Evolutionary conservation across 2,888 invertebrate species (phyloP).

Genomic region (Hedya salicella): DNA sequence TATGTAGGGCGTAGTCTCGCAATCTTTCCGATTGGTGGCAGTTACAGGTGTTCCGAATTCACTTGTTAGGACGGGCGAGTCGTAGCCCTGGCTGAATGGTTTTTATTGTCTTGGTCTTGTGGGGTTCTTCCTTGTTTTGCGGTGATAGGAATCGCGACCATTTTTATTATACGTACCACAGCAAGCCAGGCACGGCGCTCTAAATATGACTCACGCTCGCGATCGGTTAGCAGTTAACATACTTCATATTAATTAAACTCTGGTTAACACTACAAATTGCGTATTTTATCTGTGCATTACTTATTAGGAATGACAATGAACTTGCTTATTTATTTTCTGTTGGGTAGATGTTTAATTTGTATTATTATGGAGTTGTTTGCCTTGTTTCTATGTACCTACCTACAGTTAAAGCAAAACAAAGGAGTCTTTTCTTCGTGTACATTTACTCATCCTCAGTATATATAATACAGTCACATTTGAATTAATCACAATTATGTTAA

Average conservation of each 20-base stretch:
- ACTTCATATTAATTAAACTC: conserved; percentile 14
- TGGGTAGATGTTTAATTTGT: not conserved
- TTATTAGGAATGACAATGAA: not conserved
- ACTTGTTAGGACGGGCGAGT: conserved; percentile 19
- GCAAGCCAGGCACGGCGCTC: not conserved
- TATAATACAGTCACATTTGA: no score
- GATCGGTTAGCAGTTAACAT: conserved; percentile 15
- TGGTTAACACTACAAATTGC: not conserved
- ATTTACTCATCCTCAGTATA: no score
- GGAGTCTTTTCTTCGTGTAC: not conserved
- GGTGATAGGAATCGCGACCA: conserved; percentile 22
- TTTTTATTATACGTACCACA: conserved; percentile 22
- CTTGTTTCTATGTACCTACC: not conserved
- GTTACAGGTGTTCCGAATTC: conserved; percentile 30
- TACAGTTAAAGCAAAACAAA: not conserved
- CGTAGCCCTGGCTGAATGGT: not conserved
- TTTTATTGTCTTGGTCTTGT: conserved; percentile 5
- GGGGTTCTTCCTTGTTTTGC: conserved; percentile 13
- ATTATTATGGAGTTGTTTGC: not conserved
- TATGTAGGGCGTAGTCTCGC: conserved; percentile 7
- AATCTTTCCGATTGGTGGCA: not conserved
- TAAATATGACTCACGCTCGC: conserved; percentile 25
- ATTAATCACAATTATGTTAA: no score
- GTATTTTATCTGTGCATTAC: not conserved
- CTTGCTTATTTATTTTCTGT: not conserved